Percentiles rank a stretch among this genome's conserved stretches.
These are phyloP conservation scores for Drosophila niveifrons DNA, from an alignment of 2,888 invertebrate genomes.

Conservation along the genomic window DNA sequence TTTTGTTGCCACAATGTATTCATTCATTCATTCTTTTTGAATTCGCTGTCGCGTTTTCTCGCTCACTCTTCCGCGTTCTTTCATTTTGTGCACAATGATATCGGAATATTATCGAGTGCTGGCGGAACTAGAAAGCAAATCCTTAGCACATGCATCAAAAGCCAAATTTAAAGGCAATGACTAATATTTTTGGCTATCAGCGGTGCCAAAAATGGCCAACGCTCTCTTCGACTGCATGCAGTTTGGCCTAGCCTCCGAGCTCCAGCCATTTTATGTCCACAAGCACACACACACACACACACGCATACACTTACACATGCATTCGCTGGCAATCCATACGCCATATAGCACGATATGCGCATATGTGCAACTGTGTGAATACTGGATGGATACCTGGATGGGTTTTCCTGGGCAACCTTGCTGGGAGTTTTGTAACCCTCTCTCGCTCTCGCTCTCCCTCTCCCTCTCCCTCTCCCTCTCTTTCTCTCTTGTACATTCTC, in stretches of 20 bases:
- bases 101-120: not conserved
- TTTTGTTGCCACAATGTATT: no score
- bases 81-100: not conserved
- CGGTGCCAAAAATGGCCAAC: constrained; percentile 74
- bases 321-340: constrained; percentile 4
- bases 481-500: constrained; percentile 15
- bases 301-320: constrained; percentile 5
- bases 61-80: no score
- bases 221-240: constrained; percentile 19
- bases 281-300: constrained; percentile 12
- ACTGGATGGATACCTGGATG: constrained; percentile 21
- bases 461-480: not conserved
- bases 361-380: constrained; percentile 26
- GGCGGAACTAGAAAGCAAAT: constrained; percentile 15
- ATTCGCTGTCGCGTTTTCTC: not conserved
- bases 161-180: constrained; percentile 76
- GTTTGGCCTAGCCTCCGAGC: constrained; percentile 14
- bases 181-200: constrained; percentile 77
- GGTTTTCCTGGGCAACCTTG: constrained; percentile 13
- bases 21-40: not conserved
- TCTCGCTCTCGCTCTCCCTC: not conserved
- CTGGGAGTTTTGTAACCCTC: not conserved
- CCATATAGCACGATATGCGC: not conserved
- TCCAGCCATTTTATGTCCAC: constrained; percentile 31
- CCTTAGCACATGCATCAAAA: constrained; percentile 61